phyloP scores from a whole-genome alignment of 2,113 vertebrate genomes.

The Abramis brama region DNA sequence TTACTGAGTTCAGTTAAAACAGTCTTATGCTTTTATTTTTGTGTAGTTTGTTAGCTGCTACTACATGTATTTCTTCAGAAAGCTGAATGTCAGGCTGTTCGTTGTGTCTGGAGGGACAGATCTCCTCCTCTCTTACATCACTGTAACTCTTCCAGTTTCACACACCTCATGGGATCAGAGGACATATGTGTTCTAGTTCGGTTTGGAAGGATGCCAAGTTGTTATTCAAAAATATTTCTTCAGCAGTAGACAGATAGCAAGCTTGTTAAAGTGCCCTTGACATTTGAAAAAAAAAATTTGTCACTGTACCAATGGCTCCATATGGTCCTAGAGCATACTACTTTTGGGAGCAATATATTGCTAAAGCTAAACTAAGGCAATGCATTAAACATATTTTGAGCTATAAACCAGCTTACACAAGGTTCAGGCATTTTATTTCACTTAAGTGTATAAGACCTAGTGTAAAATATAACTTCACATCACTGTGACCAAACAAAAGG shows the following conservation, averaged over 20 bases:
- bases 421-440: background rate
- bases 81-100: background rate
- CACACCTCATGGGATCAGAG: constrained; percentile 18
- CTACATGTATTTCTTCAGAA: background rate
- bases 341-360: constrained; percentile 1
- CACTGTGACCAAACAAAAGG: background rate
- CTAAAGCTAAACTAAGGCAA: background rate
- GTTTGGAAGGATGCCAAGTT: constrained; percentile 14
- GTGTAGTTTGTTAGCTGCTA: background rate
- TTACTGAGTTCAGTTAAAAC: background rate
- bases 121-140: background rate
- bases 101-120: constrained; percentile 4
- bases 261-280: background rate
- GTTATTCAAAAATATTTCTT: constrained; percentile 23
- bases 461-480: background rate
- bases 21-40: background rate
- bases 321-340: background rate
- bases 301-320: background rate
- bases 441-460: background rate
- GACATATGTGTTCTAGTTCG: constrained; percentile 11
- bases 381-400: background rate
- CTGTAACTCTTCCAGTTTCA: constrained; percentile 19
- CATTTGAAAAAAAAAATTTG: background rate
- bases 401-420: background rate
- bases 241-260: background rate